A percentile compares a stretch with the other conserved stretches of the same genome.
phyloP scores from a whole-genome alignment of 2,113 vertebrate species.

The Oreocharis arfaki region DNA sequence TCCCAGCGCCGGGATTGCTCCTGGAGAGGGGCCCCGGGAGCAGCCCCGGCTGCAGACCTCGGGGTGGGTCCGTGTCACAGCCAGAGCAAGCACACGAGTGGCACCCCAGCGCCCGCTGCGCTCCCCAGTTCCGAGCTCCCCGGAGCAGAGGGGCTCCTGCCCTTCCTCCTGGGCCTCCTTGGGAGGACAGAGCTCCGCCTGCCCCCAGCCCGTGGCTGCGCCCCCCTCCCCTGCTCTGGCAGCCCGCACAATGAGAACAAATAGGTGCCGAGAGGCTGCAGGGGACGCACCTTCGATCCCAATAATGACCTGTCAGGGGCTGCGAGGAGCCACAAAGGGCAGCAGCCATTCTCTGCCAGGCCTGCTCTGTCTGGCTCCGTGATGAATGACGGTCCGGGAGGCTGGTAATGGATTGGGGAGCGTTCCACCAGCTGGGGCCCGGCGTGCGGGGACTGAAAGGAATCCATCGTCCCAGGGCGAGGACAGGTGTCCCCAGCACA shows the following conservation, averaged over 20 bases:
- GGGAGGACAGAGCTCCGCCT: rapidly evolving
- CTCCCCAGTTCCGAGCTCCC: rapidly evolving
- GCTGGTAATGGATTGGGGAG: not conserved
- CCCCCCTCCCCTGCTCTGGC: not conserved
- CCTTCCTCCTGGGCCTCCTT: not conserved
- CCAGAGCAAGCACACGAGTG: rapidly evolving
- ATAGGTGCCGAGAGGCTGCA: not conserved
- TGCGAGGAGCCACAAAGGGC: not conserved
- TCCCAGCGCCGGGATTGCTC: rapidly evolving
- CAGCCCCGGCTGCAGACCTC: not conserved
- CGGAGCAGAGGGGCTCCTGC: not conserved
- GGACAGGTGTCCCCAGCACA: not conserved
- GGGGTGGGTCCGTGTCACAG: rapidly evolving
- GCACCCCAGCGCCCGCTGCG: not conserved
- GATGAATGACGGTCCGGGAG: not conserved
- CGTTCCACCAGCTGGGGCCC: conserved; percentile 16
- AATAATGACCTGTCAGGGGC: not conserved
- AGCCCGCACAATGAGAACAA: not conserved
- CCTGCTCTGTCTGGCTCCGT: not conserved
- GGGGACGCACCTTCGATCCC: not conserved
- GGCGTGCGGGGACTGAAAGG: not conserved
- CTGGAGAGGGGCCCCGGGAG: rapidly evolving
- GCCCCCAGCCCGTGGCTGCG: not conserved
- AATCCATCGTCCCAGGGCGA: not conserved
- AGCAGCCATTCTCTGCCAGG: conserved; percentile 21